Conservation (phyloP, 2,888 invertebrate genomes). For the Cloeon dipterum region DNA sequence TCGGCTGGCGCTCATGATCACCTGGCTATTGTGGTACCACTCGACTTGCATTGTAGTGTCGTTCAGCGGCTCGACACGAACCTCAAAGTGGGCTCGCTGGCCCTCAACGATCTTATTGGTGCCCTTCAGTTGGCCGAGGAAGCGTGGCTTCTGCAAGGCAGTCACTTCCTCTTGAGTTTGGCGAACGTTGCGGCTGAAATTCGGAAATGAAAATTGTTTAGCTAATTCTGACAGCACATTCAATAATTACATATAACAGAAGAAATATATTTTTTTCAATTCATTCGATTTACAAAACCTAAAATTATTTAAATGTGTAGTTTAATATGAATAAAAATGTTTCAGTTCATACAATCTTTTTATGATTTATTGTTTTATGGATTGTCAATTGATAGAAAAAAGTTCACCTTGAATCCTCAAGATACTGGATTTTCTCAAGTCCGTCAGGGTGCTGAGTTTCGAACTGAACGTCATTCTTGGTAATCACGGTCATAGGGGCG, state of each 20-base stretch:
- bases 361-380: too few species aligned
- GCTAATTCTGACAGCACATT: neutral
- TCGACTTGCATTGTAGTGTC: constrained; percentile 79
- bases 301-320: neutral
- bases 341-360: too few species aligned
- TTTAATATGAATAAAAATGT: neutral
- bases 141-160: constrained; percentile 61
- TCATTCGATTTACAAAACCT: neutral
- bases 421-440: constrained; percentile 68
- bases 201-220: constrained; percentile 5
- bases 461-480: constrained; percentile 54
- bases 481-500: constrained; percentile 61
- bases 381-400: too few species aligned
- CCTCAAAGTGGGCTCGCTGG: constrained; percentile 86
- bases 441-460: constrained; percentile 86
- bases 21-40: constrained; percentile 92
- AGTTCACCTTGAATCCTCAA: constrained; percentile 52
- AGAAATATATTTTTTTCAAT: neutral
- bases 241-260: neutral
- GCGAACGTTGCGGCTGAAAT: constrained; percentile 43
- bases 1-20: constrained; percentile 69
- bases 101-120: constrained; percentile 87
- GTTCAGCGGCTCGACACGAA: constrained; percentile 82
- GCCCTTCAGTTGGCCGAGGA: constrained; percentile 71
- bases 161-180: constrained; percentile 43